Evolutionary conservation across 2,113 vertebrate species (phyloP).

Genomic region (Antidorcas marsupialis): DNA sequence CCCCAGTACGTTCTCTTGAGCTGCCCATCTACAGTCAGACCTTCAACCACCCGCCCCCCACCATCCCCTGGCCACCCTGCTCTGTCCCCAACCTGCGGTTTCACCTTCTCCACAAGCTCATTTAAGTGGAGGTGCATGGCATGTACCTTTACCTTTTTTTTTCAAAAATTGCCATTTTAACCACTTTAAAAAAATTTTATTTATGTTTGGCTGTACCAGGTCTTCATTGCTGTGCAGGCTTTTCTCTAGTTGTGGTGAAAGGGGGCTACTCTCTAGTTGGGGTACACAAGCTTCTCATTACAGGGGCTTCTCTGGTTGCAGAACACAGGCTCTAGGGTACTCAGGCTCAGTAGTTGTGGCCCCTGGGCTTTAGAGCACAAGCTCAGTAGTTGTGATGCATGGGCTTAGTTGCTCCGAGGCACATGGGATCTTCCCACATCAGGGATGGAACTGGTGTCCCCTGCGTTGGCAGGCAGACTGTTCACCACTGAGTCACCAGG

Average conservation of each 20-base stretch:
- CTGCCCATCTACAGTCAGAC: neutral
- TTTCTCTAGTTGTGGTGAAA: neutral
- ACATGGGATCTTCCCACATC: neutral
- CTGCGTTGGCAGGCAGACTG: neutral
- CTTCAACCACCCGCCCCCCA: neutral
- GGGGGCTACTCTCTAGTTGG: neutral
- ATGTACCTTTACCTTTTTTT: neutral
- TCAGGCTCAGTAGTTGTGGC: rapidly evolving
- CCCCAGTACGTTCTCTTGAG: neutral
- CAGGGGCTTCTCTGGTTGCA: neutral
- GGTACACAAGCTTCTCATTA: neutral
- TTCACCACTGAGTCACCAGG: neutral
- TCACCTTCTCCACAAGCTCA: too few relatives aligned
- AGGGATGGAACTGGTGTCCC: neutral
- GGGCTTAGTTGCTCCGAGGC: neutral
- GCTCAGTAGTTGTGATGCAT: neutral
- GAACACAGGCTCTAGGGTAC: neutral
- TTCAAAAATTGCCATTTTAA: neutral
- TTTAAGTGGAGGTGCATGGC: rapidly evolving
- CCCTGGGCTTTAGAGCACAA: neutral
- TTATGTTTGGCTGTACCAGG: neutral
- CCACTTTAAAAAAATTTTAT: neutral
- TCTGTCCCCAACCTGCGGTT: neutral
- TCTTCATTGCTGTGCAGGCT: neutral
- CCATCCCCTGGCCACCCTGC: neutral